These are phyloP conservation scores for Lutjanus campechanus DNA, from an alignment of 2,797 vertebrate genomes.

Conservation along the genomic window DNA sequence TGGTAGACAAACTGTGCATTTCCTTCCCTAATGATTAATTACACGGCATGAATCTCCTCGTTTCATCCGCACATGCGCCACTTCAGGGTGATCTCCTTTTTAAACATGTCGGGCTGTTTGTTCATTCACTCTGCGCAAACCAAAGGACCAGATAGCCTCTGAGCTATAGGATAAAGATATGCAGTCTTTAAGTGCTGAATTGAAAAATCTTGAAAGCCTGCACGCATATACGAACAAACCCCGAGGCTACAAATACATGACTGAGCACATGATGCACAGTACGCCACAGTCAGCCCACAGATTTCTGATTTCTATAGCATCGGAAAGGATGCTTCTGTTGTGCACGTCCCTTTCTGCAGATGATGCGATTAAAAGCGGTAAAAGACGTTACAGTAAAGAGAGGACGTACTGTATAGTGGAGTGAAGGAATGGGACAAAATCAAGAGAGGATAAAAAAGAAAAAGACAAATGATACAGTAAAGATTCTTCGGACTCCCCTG, in stretches of 20 bases:
- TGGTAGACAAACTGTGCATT: not conserved
- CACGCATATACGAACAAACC: constrained; percentile 20
- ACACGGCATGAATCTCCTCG: not conserved
- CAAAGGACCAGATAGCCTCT: constrained; percentile 23
- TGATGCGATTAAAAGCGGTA: not conserved
- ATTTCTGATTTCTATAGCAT: constrained; percentile 8
- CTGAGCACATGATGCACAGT: constrained; percentile 39
- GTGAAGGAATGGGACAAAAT: not conserved
- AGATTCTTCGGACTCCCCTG: not conserved
- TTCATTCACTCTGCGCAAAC: constrained; percentile 31
- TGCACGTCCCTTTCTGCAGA: constrained; percentile 16
- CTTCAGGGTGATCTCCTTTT: not conserved
- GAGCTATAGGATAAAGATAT: constrained; percentile 39
- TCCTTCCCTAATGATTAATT: not conserved
- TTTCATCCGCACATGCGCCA: constrained; percentile 6
- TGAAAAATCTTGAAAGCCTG: constrained; percentile 48
- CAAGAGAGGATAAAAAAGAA: not conserved
- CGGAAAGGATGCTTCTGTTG: not conserved
- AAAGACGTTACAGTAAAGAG: not conserved
- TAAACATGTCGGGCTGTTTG: constrained; percentile 5
- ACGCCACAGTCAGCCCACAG: not conserved
- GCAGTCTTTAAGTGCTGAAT: constrained; percentile 25
- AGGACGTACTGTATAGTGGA: not conserved
- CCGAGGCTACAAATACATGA: constrained; percentile 43
- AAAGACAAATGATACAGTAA: not conserved